Percentiles rank a stretch among this genome's conserved stretches.
Conservation (phyloP, 2,113 vertebrate species). For the Semicossyphus pulcher region DNA sequence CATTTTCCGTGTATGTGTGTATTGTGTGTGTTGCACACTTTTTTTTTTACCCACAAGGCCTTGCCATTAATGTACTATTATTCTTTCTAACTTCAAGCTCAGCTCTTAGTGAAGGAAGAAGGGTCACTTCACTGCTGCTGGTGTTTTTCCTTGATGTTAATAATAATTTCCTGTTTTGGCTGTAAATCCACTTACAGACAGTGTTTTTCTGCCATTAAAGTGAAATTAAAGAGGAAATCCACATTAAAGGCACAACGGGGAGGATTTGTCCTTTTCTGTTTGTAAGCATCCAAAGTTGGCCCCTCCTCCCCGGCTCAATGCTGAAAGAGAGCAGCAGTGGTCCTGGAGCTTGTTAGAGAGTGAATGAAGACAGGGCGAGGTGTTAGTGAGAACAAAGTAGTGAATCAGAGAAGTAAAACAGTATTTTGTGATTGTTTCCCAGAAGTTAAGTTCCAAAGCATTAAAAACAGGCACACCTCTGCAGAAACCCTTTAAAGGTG, state of each 20-base stretch:
- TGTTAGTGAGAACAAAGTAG: no score
- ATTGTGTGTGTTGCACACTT: slow-evolving; percentile 46
- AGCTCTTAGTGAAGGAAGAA: slow-evolving; percentile 14
- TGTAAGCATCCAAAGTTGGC: no score
- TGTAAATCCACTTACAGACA: slow-evolving; percentile 52
- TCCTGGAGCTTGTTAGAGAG: not conserved
- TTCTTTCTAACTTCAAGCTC: slow-evolving; percentile 43
- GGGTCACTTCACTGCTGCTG: slow-evolving; percentile 10
- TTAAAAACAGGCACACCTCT: no score
- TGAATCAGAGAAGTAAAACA: no score
- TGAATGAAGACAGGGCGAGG: not conserved
- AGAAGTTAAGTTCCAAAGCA: no score
- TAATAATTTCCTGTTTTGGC: slow-evolving; percentile 65
- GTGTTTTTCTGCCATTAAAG: slow-evolving; percentile 59
- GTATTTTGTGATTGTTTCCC: no score
- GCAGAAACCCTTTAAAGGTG: no score
- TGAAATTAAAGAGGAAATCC: slow-evolving; percentile 23
- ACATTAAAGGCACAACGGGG: no score
- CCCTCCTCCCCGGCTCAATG: not conserved
- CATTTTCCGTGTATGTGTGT: slow-evolving; percentile 55
- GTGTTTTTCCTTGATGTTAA: slow-evolving; percentile 56
- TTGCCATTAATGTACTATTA: slow-evolving; percentile 48
- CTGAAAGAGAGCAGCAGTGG: not conserved
- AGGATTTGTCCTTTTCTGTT: no score
- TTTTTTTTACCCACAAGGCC: slow-evolving; percentile 31